Evolutionary conservation across 2,888 invertebrate genomes (phyloP).

Genomic region (Sesia bembeciformis): DNA sequence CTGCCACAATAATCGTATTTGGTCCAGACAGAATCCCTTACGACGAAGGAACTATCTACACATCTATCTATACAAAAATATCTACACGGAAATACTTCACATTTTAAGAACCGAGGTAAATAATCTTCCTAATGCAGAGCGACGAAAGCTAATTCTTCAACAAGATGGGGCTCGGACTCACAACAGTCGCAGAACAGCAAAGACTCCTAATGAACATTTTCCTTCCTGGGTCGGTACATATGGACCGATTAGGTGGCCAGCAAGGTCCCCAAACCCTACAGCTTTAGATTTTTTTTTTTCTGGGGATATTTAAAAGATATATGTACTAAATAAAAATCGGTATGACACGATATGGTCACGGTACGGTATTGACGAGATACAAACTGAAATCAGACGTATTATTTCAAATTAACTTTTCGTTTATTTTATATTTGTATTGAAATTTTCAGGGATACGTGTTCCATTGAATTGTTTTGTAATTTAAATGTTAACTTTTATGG

Average conservation of each 20-base stretch:
- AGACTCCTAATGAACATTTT: not conserved
- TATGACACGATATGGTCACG: not conserved
- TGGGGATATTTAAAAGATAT: not conserved
- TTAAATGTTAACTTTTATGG: too few species aligned
- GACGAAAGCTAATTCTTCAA: slow-evolving; percentile 1
- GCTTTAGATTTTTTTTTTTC: not conserved
- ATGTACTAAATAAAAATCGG: not conserved
- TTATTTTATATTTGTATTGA: too few species aligned
- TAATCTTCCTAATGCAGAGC: too few species aligned
- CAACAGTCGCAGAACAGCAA: not conserved
- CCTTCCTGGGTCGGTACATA: not conserved
- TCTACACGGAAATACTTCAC: too few species aligned
- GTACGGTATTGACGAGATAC: not conserved
- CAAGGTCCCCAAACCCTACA: not conserved
- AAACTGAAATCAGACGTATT: not conserved
- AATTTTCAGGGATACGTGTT: too few species aligned
- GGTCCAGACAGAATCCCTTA: slow-evolving; percentile 5
- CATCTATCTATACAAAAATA: slow-evolving; percentile 3
- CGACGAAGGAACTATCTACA: slow-evolving; percentile 3
- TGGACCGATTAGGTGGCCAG: not conserved
- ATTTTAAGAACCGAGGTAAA: too few species aligned
- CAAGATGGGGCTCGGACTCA: not conserved
- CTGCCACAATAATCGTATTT: slow-evolving; percentile 5
- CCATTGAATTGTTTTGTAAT: too few species aligned
- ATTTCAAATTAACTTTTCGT: not conserved